Evolutionary conservation across 1,140 invertebrate genomes (phyloP).

Genomic region (Asobara japonica): DNA sequence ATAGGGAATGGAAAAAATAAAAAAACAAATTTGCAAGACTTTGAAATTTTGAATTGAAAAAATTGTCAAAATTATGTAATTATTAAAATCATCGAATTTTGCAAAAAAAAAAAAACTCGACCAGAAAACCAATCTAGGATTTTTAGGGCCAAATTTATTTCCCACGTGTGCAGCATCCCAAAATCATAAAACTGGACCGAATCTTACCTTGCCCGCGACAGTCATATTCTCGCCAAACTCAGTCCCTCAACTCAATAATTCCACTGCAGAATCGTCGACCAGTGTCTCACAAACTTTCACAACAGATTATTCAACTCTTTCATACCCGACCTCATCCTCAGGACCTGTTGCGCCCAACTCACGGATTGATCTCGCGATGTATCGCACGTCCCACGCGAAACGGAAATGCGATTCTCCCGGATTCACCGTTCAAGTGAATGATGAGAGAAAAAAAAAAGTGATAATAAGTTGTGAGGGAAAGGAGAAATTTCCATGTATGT

Average conservation of each 20-base stretch:
- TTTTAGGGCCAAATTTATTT: too few relatives aligned
- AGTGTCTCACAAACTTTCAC: background rate
- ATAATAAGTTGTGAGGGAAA: background rate
- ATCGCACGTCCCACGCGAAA: background rate
- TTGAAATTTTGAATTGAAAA: too few relatives aligned
- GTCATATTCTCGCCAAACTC: background rate
- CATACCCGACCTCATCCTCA: background rate
- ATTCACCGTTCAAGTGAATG: conserved; percentile 10
- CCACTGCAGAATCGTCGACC: background rate
- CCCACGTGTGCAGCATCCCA: too few relatives aligned
- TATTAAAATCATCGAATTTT: too few relatives aligned
- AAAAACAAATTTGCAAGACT: too few relatives aligned
- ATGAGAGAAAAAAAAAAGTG: background rate
- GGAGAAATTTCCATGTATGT: background rate
- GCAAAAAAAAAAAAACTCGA: too few relatives aligned
- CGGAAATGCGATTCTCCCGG: conserved; percentile 14
- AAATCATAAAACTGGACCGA: background rate
- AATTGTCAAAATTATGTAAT: too few relatives aligned
- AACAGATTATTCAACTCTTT: background rate
- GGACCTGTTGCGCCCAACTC: background rate
- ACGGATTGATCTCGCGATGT: background rate
- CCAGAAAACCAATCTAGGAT: too few relatives aligned
- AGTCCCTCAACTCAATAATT: background rate
- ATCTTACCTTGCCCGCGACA: conserved; percentile 14
- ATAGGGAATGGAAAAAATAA: too few relatives aligned